Evolutionary conservation across 2,888 invertebrate genomes (phyloP), one percentile per base, ranked within the genome.

Genomic region (Drosophila melanosoma): DNA sequence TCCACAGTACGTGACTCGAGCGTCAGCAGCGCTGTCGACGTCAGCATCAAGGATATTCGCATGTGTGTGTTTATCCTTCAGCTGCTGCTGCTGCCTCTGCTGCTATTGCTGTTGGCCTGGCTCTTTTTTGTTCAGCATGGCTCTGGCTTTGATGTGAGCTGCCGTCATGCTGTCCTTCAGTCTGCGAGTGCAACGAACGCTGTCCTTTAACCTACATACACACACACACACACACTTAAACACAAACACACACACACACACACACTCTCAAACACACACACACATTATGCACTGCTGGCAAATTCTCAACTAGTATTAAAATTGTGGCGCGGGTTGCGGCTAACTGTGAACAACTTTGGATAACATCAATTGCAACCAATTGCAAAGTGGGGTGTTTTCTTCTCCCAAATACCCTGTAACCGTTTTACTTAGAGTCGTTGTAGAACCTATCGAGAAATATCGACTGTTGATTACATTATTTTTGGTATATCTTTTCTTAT

Each of bases 131-230:
- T 49, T 49, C 35, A 11, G 38, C 56, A 49, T 78, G 53, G 69
- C 67, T 20, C 26, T 32, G 56, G 23, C 32, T 61, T 33, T 15
- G 70, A 76, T 86, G 73, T 81, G 86, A 83, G 89, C 12, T 38
- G n/a, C 54, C 60, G 35, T 52, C 53, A 42, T 15, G 69, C 74
- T 89, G 84, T 83, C 84, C 84, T 85, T 89, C 84, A 83, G 84
- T 89, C 82, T 74, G 85, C 49, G 81, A 68, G 85, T 87, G 85
- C 85, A 86, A 86, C 74, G 89, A 84, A 84, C 89, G 78, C 85
- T 87, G 87, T 76, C 87, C 87, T 85, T 87, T 85, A 89, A 89
- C 87, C 87, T 87, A 89, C 89, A 86, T 87, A 87, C 15, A 53
- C 40, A 38, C 61, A 62, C 35, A 58, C 59, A 17, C 53, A 65